Conservation (phyloP, 2,113 vertebrate species). For the Hypanus sabinus region DNA sequence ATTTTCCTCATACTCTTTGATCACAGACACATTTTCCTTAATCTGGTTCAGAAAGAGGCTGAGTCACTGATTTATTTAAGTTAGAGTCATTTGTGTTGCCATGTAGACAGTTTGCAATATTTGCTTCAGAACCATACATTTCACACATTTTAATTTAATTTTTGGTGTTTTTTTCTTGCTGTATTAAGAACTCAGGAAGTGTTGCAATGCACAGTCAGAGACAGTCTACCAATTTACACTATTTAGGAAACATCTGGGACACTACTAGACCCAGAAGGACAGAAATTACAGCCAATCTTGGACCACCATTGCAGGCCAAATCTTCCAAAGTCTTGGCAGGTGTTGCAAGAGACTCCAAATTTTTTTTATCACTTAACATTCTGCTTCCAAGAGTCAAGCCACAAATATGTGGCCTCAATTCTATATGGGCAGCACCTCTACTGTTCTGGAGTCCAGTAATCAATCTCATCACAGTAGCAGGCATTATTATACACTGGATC, state of each 20-base stretch:
- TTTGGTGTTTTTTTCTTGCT: background rate
- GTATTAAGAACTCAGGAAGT: background rate
- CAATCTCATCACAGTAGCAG: background rate
- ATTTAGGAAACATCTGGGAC: background rate
- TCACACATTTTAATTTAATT: background rate
- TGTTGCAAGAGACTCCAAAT: background rate
- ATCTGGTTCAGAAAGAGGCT: background rate
- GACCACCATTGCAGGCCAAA: background rate
- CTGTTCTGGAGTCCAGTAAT: background rate
- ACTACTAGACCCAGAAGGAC: background rate
- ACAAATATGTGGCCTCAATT: background rate
- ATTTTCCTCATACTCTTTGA: background rate
- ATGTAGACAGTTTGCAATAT: background rate
- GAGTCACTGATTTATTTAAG: constrained; percentile 3
- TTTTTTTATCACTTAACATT: background rate
- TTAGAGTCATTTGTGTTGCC: background rate
- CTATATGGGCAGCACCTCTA: background rate
- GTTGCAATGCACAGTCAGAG: background rate
- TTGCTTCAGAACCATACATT: background rate
- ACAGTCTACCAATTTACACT: background rate
- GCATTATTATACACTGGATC: background rate
- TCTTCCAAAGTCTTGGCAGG: background rate
- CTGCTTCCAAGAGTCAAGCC: background rate
- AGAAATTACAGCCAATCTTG: background rate
- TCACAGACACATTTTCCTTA: background rate